phyloP scores from a whole-genome alignment of 2,888 invertebrate genomes.

The Copidosoma aretas region DNA sequence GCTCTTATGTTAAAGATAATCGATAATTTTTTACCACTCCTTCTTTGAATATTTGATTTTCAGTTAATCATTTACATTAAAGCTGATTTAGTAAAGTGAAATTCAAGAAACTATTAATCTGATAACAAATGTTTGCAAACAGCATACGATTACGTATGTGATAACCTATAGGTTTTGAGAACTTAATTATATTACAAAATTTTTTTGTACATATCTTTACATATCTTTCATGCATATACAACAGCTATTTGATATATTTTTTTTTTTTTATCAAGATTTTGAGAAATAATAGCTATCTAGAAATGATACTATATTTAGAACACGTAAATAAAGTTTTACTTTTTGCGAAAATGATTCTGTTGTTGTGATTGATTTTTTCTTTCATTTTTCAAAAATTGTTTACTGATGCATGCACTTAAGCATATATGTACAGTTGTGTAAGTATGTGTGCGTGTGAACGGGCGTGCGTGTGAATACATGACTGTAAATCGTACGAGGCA shows the following conservation, averaged over 20 bases:
- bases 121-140: conserved; percentile 2
- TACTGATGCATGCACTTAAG: conserved; percentile 20
- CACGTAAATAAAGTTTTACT: too few relatives aligned
- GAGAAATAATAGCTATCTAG: background rate
- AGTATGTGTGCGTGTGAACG: too few relatives aligned
- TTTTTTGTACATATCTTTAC: too few relatives aligned
- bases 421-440: conserved; percentile 19
- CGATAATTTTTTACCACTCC: conserved; percentile 1
- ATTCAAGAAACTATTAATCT: conserved; percentile 13
- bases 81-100: conserved; percentile 7
- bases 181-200: too few relatives aligned
- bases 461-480: conserved; percentile 20
- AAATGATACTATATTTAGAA: background rate
- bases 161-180: too few relatives aligned
- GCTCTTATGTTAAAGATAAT: background rate
- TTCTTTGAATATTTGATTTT: conserved; percentile 9
- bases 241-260: background rate
- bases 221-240: too few relatives aligned
- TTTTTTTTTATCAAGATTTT: background rate
- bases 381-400: conserved; percentile 12
- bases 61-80: background rate
- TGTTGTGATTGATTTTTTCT: background rate
- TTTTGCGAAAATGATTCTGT: too few relatives aligned
- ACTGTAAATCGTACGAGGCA: conserved; percentile 28
- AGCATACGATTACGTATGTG: too few relatives aligned